Percentiles rank a stretch among this genome's conserved stretches.
These are phyloP conservation scores for Ashinkailepas kermadecensis DNA, from an alignment of 2,888 invertebrate genomes.

Conservation along the genomic window DNA sequence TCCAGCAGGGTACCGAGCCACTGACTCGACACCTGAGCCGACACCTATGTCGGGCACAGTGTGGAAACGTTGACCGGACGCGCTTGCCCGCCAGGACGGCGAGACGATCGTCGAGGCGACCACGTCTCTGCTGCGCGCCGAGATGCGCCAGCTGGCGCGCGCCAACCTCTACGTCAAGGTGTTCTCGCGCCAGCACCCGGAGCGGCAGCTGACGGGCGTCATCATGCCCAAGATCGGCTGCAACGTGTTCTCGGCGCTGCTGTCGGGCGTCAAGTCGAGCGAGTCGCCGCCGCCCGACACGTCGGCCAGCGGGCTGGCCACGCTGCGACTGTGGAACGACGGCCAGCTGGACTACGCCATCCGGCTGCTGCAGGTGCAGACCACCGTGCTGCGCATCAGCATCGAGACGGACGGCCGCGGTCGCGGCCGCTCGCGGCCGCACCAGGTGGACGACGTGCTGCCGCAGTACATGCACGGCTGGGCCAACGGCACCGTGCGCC, in stretches of 20 bases:
- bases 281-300: conserved; percentile 21
- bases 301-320: conserved; percentile 30
- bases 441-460: conserved; percentile 31
- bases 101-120: neutral
- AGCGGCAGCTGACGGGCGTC: conserved; percentile 33
- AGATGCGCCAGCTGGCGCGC: conserved; percentile 8
- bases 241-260: conserved; percentile 34
- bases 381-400: conserved; percentile 26
- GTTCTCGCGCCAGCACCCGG: conserved; percentile 30
- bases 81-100: neutral
- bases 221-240: conserved; percentile 36
- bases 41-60: too few species aligned
- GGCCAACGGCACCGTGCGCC: conserved; percentile 31
- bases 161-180: conserved; percentile 25
- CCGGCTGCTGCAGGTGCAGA: conserved; percentile 26
- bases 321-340: conserved; percentile 34
- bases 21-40: too few species aligned
- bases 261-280: conserved; percentile 25
- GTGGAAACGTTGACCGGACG: too few species aligned
- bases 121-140: neutral
- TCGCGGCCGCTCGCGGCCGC: conserved; percentile 22
- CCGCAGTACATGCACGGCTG: conserved; percentile 27
- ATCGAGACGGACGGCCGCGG: conserved; percentile 29
- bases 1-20: too few species aligned
- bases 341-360: conserved; percentile 35